Evolutionary conservation across 92 coral and sea anemone species (phyloP), one percentile per base, ranked within the genome.

Genomic region (Paragorgia papillata): DNA sequence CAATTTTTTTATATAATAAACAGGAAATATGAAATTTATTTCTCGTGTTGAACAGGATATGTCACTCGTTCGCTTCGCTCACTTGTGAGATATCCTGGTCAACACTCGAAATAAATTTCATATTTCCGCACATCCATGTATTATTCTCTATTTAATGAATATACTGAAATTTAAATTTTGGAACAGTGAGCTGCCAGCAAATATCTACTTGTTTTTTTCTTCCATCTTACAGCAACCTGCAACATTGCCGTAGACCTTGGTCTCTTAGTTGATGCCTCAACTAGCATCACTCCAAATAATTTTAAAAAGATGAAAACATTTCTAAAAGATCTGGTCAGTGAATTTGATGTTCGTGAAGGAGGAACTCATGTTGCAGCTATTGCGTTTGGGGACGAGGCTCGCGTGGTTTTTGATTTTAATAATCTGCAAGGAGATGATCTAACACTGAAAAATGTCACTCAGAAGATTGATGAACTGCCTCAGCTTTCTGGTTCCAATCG

Each of bases 171-270:
- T n/a, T n/a, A n/a, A n/a, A n/a, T n/a, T n/a, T n/a, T n/a, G n/a
- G n/a, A n/a, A n/a, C n/a, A n/a, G n/a, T n/a, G n/a, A n/a, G n/a
- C n/a, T n/a, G n/a, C n/a, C n/a, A n/a, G n/a, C n/a, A n/a, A n/a
- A n/a, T n/a, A n/a, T n/a, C n/a, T n/a, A n/a, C n/a, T 8, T 18
- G 17, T 7, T 20, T n/a, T 9, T 39, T 31, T 31, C 17, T 63
- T 50, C 53, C 13, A 7, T 70, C 0, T 40, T 48, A 20, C 35
- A 33, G 62, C 30, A 10, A 29, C 43, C 2, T 92, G 97, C 35
- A 87, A 96, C 18, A 88, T 90, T 57, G 85, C 89, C 1, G 65
- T 92, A 30, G 97, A 92, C 63, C 77, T 92, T 48, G 97, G 93
- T 25, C 71, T 92, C 62, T 61, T 92, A 33, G 54, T 92, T 55